These are phyloP conservation scores for Mesaphorura yosii DNA, from an alignment of 1,140 invertebrate species.

Conservation along the genomic window DNA sequence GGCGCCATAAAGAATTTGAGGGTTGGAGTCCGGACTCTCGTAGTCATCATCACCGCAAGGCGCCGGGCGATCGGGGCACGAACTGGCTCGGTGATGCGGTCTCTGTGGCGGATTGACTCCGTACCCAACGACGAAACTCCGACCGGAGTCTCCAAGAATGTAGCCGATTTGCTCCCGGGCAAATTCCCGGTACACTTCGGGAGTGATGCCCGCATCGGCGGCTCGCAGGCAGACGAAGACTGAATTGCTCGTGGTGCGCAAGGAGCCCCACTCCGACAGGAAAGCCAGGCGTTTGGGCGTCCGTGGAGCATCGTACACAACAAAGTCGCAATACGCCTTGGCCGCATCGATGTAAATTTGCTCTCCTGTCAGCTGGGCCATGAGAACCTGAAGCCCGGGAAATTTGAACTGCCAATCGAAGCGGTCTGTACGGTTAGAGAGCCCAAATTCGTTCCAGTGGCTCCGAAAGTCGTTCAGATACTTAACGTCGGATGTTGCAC, in stretches of 20 bases:
- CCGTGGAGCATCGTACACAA: conserved; percentile 38
- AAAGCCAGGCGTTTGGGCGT: conserved; percentile 47
- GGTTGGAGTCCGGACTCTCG: conserved; percentile 29
- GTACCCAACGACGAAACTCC: conserved; percentile 53
- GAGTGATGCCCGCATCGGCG: conserved; percentile 37
- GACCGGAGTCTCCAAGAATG: conserved; percentile 47
- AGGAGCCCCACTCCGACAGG: conserved; percentile 43
- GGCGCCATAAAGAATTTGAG: conserved; percentile 37
- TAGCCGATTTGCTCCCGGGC: conserved; percentile 51
- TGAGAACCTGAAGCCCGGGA: conserved; percentile 36
- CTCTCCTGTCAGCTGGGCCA: conserved; percentile 40
- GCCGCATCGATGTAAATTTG: conserved; percentile 41
- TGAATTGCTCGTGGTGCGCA: conserved; percentile 46
- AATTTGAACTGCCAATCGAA: conserved; percentile 10
- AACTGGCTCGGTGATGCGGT: conserved; percentile 44
- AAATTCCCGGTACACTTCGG: conserved; percentile 42
- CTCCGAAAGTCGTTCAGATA: conserved; percentile 5
- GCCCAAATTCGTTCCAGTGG: conserved; percentile 10
- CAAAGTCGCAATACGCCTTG: conserved; percentile 43
- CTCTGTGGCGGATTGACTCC: conserved; percentile 46
- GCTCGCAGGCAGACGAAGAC: conserved; percentile 46
- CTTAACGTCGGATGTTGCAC: conserved; percentile 42
- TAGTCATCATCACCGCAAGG: conserved; percentile 30
- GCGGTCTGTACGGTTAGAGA: conserved; percentile 43
- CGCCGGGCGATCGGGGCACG: conserved; percentile 31